Evolutionary conservation across 2,888 invertebrate species (phyloP), one percentile per base, ranked within the genome.

Genomic region (Hyalella azteca): DNA sequence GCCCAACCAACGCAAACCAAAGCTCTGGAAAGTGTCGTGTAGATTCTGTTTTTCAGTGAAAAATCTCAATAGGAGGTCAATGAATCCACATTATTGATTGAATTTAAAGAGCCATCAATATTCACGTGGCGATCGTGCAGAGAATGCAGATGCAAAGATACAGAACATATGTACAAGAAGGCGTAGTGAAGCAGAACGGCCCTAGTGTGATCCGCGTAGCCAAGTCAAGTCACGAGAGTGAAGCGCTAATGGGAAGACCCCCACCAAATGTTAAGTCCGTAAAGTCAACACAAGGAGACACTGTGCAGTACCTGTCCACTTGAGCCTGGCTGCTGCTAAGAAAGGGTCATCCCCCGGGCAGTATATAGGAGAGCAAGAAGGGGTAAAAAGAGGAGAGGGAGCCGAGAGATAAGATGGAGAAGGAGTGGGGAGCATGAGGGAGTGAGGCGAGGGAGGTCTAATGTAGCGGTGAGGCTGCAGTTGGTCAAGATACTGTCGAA

Each of bases 321-420:
- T 81, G 49, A 81, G 79, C 78, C 80, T 79, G 80, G 80, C 83
- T 79, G 75, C 75, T 75, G 75, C 75, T 36, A 75, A 29, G 45
- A 83, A 73, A 81, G 83, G 83, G 81, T 83, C 83, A 79, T 83
- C 81, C 66, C 77, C 79, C 50, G 83, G 83, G 77, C 79, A 81
- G 83, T 81, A 83, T 76, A 83, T 81, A 66, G 83, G 81, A 73
- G 83, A 83, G 39, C 78, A 78, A 22, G 81, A 83, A 66, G 81
- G 81, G 1, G 79, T 49, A 39, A 73, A 45, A n/a, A 50, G 79
- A 48, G 79, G 79, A 29, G 73, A 73, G 40, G 73, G 45, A n/a
- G 73, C 73, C 29, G 49, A 45, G 26, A 75, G 75, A 19, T 75
- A 75, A 5, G 45, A 75, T 22, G 75, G 75, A 41, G 75, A 75